These are phyloP conservation scores for Stegastes partitus DNA, from an alignment of 2,113 vertebrate genomes.

Conservation along the genomic window DNA sequence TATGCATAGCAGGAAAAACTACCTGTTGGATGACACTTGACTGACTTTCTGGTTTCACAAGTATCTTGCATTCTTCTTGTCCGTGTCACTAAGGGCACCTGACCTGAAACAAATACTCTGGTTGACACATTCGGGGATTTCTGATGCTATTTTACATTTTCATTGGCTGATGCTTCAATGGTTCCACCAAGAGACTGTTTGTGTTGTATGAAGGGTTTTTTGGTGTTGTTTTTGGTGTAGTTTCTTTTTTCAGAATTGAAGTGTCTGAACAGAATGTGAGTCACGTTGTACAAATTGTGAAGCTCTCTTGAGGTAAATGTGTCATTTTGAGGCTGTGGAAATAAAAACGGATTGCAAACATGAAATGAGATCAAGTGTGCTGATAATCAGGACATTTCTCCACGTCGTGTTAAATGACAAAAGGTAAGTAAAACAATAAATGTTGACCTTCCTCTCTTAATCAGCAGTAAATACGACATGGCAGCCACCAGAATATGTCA, in stretches of 20 bases:
- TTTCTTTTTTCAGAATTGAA: not conserved
- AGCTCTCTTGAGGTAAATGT: not conserved
- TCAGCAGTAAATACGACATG: too few relatives aligned
- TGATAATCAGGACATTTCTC: not conserved
- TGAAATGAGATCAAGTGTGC: too few relatives aligned
- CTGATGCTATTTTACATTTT: not conserved
- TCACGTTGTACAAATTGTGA: not conserved
- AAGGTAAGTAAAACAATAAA: too few relatives aligned
- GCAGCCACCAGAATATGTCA: not conserved
- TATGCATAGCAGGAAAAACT: not conserved
- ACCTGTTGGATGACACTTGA: conserved; percentile 7
- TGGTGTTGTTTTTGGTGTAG: not conserved
- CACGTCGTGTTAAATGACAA: not conserved
- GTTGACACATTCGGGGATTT: conserved; percentile 1
- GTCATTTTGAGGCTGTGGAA: too few relatives aligned
- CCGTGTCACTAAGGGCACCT: conserved; percentile 1
- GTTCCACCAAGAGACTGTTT: not conserved
- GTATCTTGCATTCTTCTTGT: conserved; percentile 19
- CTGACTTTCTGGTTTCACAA: conserved; percentile 46
- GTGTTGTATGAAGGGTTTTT: not conserved
- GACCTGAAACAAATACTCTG: not conserved
- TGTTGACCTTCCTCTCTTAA: too few relatives aligned
- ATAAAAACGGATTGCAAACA: too few relatives aligned
- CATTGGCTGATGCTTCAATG: not conserved
- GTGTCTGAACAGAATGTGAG: not conserved